Evolutionary conservation across 2,888 invertebrate species (phyloP).

Genomic region (Amphimallon solstitiale): DNA sequence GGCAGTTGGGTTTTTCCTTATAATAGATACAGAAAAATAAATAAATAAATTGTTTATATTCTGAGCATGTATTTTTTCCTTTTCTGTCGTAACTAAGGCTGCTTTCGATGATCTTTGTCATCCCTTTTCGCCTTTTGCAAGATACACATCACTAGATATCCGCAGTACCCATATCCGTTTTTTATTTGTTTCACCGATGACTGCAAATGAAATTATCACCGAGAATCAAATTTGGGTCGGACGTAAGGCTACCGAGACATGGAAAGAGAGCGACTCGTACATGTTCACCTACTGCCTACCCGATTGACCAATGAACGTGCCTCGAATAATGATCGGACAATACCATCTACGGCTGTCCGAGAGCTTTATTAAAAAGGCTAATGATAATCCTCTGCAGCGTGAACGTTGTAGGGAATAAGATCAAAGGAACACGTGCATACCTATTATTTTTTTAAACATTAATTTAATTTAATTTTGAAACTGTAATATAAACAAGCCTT

Average conservation of each 20-base stretch:
- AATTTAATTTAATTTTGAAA: too few relatives aligned
- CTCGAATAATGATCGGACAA: conserved; percentile 30
- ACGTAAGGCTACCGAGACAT: conserved; percentile 28
- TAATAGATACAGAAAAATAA: conserved; percentile 5
- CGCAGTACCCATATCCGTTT: conserved; percentile 30
- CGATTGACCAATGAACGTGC: conserved; percentile 36
- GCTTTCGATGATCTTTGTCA: conserved; percentile 8
- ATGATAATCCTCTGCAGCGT: conserved; percentile 24
- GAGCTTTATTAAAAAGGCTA: conserved; percentile 30
- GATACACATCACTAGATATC: conserved; percentile 16
- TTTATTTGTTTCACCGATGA: conserved; percentile 32
- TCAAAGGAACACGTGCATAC: conserved; percentile 8
- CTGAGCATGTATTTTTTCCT: conserved; percentile 7
- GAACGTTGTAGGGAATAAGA: conserved; percentile 10
- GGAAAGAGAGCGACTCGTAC: conserved; percentile 11
- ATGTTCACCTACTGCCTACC: conserved; percentile 26
- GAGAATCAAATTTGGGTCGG: conserved; percentile 35
- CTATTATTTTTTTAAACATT: background rate
- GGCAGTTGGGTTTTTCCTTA: background rate
- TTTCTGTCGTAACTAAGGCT: conserved; percentile 10
- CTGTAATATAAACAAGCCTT: too few relatives aligned
- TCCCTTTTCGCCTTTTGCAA: conserved; percentile 16
- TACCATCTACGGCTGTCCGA: conserved; percentile 19
- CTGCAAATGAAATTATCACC: conserved; percentile 32
- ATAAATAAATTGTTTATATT: conserved; percentile 25